Evolutionary conservation across 2,797 vertebrate genomes (phyloP).

Genomic region (Chloroceryle amazona): DNA sequence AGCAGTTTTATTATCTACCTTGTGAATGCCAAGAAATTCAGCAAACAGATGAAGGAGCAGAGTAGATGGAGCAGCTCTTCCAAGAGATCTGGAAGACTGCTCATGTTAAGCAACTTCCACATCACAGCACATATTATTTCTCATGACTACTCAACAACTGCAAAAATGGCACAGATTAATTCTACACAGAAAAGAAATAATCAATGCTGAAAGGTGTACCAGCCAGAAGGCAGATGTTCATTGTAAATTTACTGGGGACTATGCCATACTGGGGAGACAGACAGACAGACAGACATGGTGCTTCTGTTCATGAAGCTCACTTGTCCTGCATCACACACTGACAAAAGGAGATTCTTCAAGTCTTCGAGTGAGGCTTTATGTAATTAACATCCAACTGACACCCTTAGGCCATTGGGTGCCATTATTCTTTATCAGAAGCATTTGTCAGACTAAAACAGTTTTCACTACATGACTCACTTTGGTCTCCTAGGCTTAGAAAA

Average conservation of each 20-base stretch:
- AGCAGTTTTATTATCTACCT: slow-evolving; percentile 20
- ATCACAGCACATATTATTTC: not conserved
- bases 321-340: accelerated
- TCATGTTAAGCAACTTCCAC: not conserved
- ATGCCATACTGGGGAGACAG: not conserved
- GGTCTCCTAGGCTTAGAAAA: not conserved
- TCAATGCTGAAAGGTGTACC: not conserved
- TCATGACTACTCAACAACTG: not conserved
- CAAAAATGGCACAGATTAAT: accelerated
- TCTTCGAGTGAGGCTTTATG: not conserved
- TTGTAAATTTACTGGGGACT: not conserved
- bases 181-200: not conserved
- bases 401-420: not conserved
- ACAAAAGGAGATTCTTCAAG: not conserved
- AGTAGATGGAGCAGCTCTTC: not conserved
- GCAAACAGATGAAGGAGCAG: not conserved
- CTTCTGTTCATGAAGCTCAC: not conserved
- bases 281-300: not conserved
- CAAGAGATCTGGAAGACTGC: not conserved
- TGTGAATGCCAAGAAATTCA: not conserved
- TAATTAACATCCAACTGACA: not conserved
- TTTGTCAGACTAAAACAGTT: not conserved
- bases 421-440: not conserved
- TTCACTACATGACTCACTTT: not conserved
- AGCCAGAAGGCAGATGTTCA: not conserved